Base-by-base conservation (phyloP, 1,140 invertebrate species). In the Ceratitis capitata region DNA sequence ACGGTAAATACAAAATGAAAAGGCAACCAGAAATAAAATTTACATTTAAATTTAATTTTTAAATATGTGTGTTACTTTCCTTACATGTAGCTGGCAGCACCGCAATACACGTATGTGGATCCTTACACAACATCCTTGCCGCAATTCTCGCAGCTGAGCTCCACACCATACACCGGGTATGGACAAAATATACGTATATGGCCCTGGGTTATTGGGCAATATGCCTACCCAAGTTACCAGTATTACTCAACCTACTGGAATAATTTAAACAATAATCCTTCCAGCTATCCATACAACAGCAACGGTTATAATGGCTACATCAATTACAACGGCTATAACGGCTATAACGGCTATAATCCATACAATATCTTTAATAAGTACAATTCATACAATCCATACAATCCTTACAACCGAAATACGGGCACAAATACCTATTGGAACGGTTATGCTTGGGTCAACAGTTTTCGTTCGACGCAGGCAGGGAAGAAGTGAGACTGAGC, bases 141-240 rank as follows among this genome's bases (percentile, higher is more conserved):
- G 88, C 56, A 89, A 89, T 26, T 88, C 86, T 78, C 82, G 10
- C 26, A 53, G 6, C 26, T 83, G 23, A 83, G 47, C 82, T 85
- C 85, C 0, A 89, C 89, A 23, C 87, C 88, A 1, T 87, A 88
- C 87, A 88, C 88, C 1, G 89, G 88, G 82, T 83, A 83, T 56
- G 53, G 53, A 35, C 29, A 58, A 42, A 85, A 88, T 58, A 90
- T 90, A 82, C 87, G 89, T 9, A 90, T 90, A 35, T 89, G 88
- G 89, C 89, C 89, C 7, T 90, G 89, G 88, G 89, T 90, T 9
- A 89, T 90, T 9, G 89, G 89, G 0, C 89, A 90, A 53, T 90
- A 90, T 85, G 47, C 35, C 7, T 51, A 35, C 47, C 82, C 45
- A 16, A 47, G 23, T 78, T 47, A 47, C 39, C 39, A 12, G 19